Evolutionary conservation across 2,888 invertebrate genomes (phyloP).

Genomic region (Tinea semifulvella): DNA sequence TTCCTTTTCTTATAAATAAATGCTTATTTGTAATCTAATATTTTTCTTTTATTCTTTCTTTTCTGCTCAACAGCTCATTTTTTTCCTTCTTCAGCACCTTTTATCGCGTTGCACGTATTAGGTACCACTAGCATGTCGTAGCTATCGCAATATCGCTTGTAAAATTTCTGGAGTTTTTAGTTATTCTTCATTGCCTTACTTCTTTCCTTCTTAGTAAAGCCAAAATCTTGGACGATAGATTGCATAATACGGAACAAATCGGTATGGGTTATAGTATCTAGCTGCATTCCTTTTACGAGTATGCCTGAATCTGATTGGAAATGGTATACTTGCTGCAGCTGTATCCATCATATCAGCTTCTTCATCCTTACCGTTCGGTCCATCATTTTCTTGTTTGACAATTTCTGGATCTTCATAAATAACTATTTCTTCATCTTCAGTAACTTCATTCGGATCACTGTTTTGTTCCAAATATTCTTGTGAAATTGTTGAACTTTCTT

Average conservation of each 20-base stretch:
- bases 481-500: neutral
- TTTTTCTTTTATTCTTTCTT: neutral
- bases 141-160: neutral
- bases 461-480: neutral
- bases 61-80: neutral
- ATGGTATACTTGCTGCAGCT: conserved; percentile 31
- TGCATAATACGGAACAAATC: conserved; percentile 36
- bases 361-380: neutral
- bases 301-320: conserved; percentile 31
- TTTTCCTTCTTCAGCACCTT: neutral
- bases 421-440: neutral
- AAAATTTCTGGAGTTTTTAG: neutral
- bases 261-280: conserved; percentile 35
- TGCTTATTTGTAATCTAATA: neutral
- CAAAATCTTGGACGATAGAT: conserved; percentile 48
- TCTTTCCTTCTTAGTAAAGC: too few relatives aligned
- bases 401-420: conserved; percentile 5
- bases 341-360: conserved; percentile 4
- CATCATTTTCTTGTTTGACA: neutral
- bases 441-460: neutral
- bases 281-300: conserved; percentile 25
- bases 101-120: neutral
- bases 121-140: neutral
- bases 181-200: too few relatives aligned
- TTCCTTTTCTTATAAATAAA: neutral